Evolutionary conservation across 2,113 vertebrate genomes (phyloP).

Genomic region (Scopus umbretta): DNA sequence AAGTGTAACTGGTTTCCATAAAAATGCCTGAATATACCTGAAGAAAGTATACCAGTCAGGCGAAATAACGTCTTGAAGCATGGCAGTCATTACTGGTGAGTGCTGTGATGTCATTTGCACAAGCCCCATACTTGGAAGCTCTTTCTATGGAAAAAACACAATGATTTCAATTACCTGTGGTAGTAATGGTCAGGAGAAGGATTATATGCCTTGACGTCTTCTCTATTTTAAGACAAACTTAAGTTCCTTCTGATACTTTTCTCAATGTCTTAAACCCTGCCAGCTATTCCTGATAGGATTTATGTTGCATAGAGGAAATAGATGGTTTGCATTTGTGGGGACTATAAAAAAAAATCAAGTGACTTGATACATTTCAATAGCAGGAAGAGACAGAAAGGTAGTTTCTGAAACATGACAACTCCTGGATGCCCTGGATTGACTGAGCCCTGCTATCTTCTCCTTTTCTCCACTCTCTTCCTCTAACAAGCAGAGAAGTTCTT

Average conservation of each 20-base stretch:
- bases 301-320: neutral
- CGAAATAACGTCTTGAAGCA: neutral
- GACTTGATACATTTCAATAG: neutral
- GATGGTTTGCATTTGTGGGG: neutral
- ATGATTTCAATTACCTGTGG: rapidly evolving
- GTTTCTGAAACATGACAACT: neutral
- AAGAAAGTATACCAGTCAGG: neutral
- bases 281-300: neutral
- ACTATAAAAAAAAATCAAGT: neutral
- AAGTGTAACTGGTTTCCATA: neutral
- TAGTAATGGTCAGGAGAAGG: rapidly evolving
- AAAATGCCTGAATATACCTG: neutral
- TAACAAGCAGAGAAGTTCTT: neutral
- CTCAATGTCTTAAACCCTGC: neutral
- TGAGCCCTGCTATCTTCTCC: too few species aligned
- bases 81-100: neutral
- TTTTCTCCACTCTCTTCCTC: neutral
- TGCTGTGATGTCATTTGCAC: neutral
- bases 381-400: neutral
- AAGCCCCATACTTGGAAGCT: neutral
- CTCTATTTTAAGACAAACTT: neutral
- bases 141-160: neutral
- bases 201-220: neutral
- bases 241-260: neutral
- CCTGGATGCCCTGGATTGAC: neutral